These are phyloP conservation scores for Gallinago media DNA, from an alignment of 2,113 vertebrate species.

Conservation along the genomic window DNA sequence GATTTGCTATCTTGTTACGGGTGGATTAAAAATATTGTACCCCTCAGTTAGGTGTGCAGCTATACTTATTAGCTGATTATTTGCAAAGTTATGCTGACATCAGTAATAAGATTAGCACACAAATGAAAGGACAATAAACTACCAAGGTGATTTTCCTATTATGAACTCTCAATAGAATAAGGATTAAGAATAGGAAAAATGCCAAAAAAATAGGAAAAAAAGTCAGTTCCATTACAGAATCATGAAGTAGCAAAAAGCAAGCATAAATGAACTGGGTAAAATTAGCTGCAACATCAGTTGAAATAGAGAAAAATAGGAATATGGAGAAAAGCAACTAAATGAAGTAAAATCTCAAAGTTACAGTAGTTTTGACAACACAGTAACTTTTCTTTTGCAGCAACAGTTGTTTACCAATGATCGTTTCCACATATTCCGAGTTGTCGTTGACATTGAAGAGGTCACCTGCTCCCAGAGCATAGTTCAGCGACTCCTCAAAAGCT, in stretches of 20 bases:
- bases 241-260: neutral
- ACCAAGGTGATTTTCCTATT: neutral
- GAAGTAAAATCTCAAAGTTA: neutral
- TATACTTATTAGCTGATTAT: neutral
- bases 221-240: neutral
- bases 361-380: neutral
- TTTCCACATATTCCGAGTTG: slow-evolving; percentile 98
- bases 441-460: slow-evolving; percentile 99
- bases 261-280: neutral
- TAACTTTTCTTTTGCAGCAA: neutral
- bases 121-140: neutral
- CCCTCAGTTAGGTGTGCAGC: neutral
- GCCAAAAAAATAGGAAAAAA: too few relatives aligned
- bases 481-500: slow-evolving; percentile 97
- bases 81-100: neutral
- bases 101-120: neutral
- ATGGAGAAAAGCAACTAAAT: neutral
- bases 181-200: neutral
- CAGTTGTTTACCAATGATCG: slow-evolving; percentile 91
- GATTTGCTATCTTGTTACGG: neutral
- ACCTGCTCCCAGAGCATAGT: slow-evolving; percentile 96
- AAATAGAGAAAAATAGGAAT: neutral
- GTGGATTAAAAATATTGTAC: neutral
- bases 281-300: neutral
- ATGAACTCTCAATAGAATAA: neutral